A percentile compares a stretch with the other conserved stretches of the same genome.
Conservation (phyloP, 2,113 vertebrate genomes). For the Zootoca vivipara region DNA sequence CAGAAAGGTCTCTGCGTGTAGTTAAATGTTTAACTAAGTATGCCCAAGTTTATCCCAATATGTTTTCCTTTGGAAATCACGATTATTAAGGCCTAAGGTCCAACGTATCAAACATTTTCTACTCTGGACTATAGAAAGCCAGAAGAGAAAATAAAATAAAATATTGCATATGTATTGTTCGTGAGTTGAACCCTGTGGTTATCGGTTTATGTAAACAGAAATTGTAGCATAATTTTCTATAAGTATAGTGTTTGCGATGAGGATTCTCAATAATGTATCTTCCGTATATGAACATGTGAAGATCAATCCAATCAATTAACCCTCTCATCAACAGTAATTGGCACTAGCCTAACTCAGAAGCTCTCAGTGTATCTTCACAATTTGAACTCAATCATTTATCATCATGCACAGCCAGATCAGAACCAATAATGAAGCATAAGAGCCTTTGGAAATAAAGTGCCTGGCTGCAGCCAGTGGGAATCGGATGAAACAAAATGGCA, state of each 20-base stretch:
- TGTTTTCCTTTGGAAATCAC: conserved; percentile 3
- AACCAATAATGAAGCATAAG: conserved; percentile 39
- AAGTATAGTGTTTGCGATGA: conserved; percentile 1
- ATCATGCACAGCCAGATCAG: conserved; percentile 30
- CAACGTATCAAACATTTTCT: neutral
- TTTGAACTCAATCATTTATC: conserved; percentile 30
- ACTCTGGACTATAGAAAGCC: neutral
- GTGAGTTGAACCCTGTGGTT: neutral
- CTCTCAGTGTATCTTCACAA: conserved; percentile 15
- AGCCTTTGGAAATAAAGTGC: conserved; percentile 7
- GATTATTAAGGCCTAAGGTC: neutral
- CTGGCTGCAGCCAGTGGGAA: neutral
- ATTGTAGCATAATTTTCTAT: neutral
- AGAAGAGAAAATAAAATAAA: neutral
- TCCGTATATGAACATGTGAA: conserved; percentile 17
- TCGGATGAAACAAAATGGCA: neutral
- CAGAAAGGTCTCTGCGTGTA: neutral
- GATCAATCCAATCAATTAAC: conserved; percentile 30
- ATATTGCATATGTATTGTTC: neutral
- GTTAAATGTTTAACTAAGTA: conserved; percentile 13
- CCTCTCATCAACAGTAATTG: conserved; percentile 28
- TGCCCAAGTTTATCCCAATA: conserved; percentile 11
- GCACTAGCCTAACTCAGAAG: conserved; percentile 44
- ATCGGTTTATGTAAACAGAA: neutral
- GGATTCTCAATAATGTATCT: conserved; percentile 19